Evolutionary conservation across 1,140 invertebrate genomes (phyloP).

Genomic region (Drosophila bocki): DNA sequence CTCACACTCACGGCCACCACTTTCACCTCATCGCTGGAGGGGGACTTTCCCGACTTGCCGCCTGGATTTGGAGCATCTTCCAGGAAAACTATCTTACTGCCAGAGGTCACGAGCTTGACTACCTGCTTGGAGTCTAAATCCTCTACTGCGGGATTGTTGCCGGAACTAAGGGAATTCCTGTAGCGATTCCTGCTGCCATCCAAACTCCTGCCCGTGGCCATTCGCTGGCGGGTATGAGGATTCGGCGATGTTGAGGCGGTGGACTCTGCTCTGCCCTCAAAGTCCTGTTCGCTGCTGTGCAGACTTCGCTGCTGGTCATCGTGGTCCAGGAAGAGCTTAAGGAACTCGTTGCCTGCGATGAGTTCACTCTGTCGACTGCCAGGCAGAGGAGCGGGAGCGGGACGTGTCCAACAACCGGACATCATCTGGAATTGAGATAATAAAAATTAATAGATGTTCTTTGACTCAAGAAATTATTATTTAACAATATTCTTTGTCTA

Average conservation of each 20-base stretch:
- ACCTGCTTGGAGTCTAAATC: slow-evolving; percentile 49
- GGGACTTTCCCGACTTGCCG: slow-evolving; percentile 26
- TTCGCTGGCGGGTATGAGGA: slow-evolving; percentile 20
- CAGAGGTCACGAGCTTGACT: slow-evolving; percentile 74
- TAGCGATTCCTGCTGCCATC: slow-evolving; percentile 62
- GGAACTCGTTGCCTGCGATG: slow-evolving; percentile 83
- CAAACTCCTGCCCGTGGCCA: slow-evolving; percentile 56
- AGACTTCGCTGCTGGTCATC: slow-evolving; percentile 73
- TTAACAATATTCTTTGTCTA: no score
- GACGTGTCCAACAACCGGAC: slow-evolving; percentile 52
- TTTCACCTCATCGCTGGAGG: slow-evolving; percentile 70
- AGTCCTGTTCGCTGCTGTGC: slow-evolving; percentile 62
- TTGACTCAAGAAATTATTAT: no score
- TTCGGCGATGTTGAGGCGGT: slow-evolving; percentile 5
- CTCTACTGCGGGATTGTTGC: slow-evolving; percentile 22
- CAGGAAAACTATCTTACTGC: slow-evolving; percentile 83
- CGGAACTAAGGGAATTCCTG: slow-evolving; percentile 53
- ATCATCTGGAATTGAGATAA: slow-evolving; percentile 59
- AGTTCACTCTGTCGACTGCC: slow-evolving; percentile 69
- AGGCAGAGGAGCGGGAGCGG: slow-evolving; percentile 38
- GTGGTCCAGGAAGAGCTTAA: slow-evolving; percentile 78
- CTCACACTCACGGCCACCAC: slow-evolving; percentile 81
- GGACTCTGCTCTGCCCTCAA: slow-evolving; percentile 44
- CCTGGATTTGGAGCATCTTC: slow-evolving; percentile 59
- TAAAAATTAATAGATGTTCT: no score